Conservation (phyloP, 2,797 vertebrate genomes). For the Melanotaenia pygmaea region DNA sequence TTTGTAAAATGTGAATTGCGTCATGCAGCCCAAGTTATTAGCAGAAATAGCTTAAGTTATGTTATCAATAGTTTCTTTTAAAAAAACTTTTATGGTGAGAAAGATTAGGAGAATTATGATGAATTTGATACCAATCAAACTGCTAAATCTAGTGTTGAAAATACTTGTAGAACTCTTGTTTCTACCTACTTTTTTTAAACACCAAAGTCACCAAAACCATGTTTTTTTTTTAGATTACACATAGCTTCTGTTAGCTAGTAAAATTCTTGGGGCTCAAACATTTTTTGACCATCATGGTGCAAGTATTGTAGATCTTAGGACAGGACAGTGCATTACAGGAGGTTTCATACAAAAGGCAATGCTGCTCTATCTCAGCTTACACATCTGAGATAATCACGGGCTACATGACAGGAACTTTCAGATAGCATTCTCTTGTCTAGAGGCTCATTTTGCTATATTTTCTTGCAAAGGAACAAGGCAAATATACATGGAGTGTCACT, state of each 20-base stretch:
- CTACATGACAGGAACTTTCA: slow-evolving; percentile 13
- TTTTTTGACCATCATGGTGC: slow-evolving; percentile 47
- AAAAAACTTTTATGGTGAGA: neutral
- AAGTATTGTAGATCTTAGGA: slow-evolving; percentile 42
- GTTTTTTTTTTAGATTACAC: neutral
- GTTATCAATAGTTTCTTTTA: neutral
- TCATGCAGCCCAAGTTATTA: neutral
- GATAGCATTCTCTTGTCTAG: slow-evolving; percentile 2
- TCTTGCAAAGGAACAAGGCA: slow-evolving; percentile 13
- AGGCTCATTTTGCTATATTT: slow-evolving; percentile 11
- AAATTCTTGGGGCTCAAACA: slow-evolving; percentile 34
- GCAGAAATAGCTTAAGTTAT: neutral
- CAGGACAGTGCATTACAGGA: slow-evolving; percentile 22
- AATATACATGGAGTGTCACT: slow-evolving; percentile 54
- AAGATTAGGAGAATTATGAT: neutral
- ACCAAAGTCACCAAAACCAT: slow-evolving; percentile 21
- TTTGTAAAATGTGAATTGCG: neutral
- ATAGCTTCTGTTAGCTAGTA: slow-evolving; percentile 32
- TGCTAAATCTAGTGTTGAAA: neutral
- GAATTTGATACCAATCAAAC: neutral
- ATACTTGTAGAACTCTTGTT: neutral
- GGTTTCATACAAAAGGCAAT: slow-evolving; percentile 42
- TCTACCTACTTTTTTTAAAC: neutral
- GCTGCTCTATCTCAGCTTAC: slow-evolving; percentile 12
- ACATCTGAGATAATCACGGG: slow-evolving; percentile 12